Conservation (phyloP, 2,113 vertebrate species). For the Cariama cristata region DNA sequence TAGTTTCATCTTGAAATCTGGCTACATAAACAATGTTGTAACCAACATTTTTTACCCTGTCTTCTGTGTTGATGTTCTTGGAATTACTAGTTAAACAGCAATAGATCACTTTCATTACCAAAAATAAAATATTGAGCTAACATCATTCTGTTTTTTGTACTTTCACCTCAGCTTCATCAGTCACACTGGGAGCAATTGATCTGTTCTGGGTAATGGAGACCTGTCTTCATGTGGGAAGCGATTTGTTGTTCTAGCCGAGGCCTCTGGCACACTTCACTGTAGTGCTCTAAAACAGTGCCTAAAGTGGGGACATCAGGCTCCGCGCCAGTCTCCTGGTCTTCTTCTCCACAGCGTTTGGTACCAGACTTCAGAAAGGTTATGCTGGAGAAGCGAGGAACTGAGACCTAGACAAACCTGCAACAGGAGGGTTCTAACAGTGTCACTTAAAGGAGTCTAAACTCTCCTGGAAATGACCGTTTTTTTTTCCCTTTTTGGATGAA, state of each 20-base stretch:
- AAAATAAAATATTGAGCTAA: conserved; percentile 24
- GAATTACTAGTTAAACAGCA: conserved; percentile 32
- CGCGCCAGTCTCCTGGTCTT: accelerated
- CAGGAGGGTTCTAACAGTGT: neutral
- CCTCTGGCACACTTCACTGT: neutral
- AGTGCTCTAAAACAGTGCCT: neutral
- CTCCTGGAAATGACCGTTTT: neutral
- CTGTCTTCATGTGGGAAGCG: neutral
- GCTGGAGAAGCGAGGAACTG: neutral
- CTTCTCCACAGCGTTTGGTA: neutral
- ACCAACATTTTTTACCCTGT: conserved; percentile 13
- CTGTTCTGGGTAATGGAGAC: neutral
- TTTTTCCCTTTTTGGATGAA: neutral
- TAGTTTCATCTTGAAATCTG: conserved; percentile 61
- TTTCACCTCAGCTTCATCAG: neutral
- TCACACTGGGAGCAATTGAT: conserved; percentile 3
- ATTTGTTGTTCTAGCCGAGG: conserved; percentile 24
- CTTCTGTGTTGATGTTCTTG: conserved; percentile 32
- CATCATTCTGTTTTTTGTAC: neutral
- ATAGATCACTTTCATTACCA: conserved; percentile 39
- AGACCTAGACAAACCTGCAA: neutral
- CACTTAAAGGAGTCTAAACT: neutral
- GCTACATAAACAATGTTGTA: conserved; percentile 29
- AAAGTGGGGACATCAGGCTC: neutral
- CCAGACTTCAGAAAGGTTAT: neutral